phyloP scores from a whole-genome alignment of 2,888 invertebrate genomes.

The Cerceris rybyensis region DNA sequence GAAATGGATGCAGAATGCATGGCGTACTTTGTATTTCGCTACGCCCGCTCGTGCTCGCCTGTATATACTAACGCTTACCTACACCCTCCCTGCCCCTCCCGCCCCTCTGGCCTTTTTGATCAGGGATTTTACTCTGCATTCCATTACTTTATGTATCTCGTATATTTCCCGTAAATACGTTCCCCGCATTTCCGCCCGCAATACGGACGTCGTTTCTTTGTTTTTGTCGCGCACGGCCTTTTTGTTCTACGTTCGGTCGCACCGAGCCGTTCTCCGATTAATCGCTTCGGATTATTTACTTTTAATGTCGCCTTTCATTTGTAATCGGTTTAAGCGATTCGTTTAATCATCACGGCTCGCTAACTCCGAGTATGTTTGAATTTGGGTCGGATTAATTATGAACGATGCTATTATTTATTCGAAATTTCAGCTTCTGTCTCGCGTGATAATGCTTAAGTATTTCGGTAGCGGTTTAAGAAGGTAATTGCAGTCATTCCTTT shows the following conservation, averaged over 20 bases:
- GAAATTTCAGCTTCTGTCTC: not conserved
- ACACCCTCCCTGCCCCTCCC: not conserved
- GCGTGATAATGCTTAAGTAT: not conserved
- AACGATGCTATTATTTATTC: not conserved
- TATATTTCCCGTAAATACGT: slow-evolving; percentile 29
- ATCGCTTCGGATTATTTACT: not conserved
- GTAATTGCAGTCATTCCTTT: no score
- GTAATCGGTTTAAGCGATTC: slow-evolving; percentile 6
- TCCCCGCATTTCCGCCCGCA: not conserved
- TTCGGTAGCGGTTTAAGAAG: no score
- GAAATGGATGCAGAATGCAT: slow-evolving; percentile 55
- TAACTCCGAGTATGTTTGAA: not conserved
- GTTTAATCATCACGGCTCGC: slow-evolving; percentile 7
- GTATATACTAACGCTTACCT: not conserved
- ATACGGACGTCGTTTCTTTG: not conserved
- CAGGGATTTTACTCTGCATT: slow-evolving; percentile 28
- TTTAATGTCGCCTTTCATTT: not conserved
- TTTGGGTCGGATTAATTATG: not conserved
- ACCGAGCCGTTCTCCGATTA: slow-evolving; percentile 1
- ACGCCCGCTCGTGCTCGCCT: slow-evolving; percentile 1
- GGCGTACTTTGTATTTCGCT: slow-evolving; percentile 34
- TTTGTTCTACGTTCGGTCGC: not conserved
- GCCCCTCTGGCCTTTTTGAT: slow-evolving; percentile 32
- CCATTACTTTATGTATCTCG: slow-evolving; percentile 31
- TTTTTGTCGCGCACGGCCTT: not conserved